Conservation (phyloP, 2,888 invertebrate genomes). For the Saturnia pavonia region DNA sequence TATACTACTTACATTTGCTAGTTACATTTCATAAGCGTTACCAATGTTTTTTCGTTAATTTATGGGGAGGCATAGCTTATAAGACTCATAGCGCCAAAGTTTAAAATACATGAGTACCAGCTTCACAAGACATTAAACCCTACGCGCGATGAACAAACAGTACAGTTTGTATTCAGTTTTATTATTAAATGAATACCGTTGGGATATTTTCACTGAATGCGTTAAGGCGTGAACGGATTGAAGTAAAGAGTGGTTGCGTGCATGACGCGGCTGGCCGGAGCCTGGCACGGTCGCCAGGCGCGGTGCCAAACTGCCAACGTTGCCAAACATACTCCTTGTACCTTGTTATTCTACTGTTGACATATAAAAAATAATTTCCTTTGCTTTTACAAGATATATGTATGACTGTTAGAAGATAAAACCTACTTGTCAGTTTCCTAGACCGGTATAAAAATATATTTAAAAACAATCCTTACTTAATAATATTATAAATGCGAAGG, state of each 20-base stretch:
- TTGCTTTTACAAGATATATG: not conserved
- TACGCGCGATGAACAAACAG: not conserved
- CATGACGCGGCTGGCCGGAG: not conserved
- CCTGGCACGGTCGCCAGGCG: slow-evolving; percentile 17
- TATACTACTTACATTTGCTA: too few relatives aligned
- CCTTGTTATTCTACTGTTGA: not conserved
- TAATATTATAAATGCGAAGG: too few relatives aligned
- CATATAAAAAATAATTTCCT: not conserved
- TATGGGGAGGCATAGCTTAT: too few relatives aligned
- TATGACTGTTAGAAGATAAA: too few relatives aligned
- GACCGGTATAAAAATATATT: not conserved
- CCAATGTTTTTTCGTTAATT: too few relatives aligned
- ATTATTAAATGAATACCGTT: not conserved
- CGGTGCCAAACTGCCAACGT: slow-evolving; percentile 16
- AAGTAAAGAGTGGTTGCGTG: not conserved
- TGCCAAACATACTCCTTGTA: slow-evolving; percentile 11
- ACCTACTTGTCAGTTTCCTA: not conserved
- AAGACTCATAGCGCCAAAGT: not conserved
- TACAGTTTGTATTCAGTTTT: not conserved
- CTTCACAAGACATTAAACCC: not conserved
- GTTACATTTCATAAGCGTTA: too few relatives aligned
- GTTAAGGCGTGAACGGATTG: not conserved
- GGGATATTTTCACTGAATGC: not conserved
- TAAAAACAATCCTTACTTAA: too few relatives aligned
- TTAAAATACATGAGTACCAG: not conserved